Conservation (phyloP, 2,888 invertebrate species). For the Melinopterus prodromus region DNA sequence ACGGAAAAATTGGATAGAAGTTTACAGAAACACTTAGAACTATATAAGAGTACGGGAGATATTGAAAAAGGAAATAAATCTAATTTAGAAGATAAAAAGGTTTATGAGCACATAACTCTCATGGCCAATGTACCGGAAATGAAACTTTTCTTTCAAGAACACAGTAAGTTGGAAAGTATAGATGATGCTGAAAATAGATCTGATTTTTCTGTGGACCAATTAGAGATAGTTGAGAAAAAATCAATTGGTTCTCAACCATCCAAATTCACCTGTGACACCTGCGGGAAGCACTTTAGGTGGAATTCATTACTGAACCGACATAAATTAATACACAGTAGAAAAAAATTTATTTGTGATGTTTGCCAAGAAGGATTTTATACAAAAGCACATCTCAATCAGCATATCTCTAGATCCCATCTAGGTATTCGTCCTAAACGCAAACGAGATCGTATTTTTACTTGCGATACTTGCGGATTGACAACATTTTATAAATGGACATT, state of each 20-base stretch:
- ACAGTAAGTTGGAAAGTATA: not conserved
- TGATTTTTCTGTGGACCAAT: not conserved
- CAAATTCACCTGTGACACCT: not conserved
- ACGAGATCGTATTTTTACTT: not conserved
- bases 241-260: not conserved
- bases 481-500: not conserved
- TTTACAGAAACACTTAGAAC: not conserved
- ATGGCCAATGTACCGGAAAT: not conserved
- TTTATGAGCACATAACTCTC: not conserved
- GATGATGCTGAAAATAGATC: not conserved
- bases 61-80: not conserved
- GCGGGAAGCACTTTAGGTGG: not conserved
- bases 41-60: not conserved
- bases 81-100: not conserved
- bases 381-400: not conserved
- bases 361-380: not conserved
- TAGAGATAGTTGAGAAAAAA: not conserved
- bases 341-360: not conserved
- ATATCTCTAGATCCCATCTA: not conserved
- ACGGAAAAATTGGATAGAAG: not conserved
- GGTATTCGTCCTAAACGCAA: not conserved
- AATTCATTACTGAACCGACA: conserved; percentile 7
- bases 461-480: not conserved
- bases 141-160: not conserved
- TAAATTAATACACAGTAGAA: not conserved